Base-by-base conservation (phyloP, 2,888 invertebrate species). In the Tenthredo notha region DNA sequence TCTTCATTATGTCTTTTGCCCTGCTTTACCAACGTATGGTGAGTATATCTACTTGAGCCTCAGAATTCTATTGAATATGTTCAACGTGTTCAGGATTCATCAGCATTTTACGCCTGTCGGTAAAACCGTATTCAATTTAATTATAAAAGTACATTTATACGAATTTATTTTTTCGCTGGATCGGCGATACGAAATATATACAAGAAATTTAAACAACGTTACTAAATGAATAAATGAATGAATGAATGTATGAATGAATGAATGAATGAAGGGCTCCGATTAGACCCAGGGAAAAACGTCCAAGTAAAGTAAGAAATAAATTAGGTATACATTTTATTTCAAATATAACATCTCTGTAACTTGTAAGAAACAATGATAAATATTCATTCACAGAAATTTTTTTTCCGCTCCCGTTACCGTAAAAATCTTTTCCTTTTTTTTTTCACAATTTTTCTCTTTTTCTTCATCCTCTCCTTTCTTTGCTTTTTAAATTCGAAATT, bases 251-350 rank as follows among this genome's bases (percentile, higher is more conserved):
- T 37, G 43, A 74, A 47, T 6, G 5, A 67, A 67, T 18, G 33
- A 43, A 74, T 7, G 40, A 47, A 47, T 37, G 33, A 50, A 15
- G 54, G 33, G 29, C 43, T 77, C 54, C 25, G 50, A 54, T 77
- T 33, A 77, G 9, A 15, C 50, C 10, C 9, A 9, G 43, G 40
- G 40, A 43, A 18, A 74, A 74, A 70, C 37, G 18, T 18, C 70
- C 5, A 37, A 40, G 37, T 70, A n/a, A n/a, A 37, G 40, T 70
- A 47, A 29, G 29, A 29, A 18, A 33, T 43, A 43, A 61, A 65
- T 80, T 61, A 37, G 61, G 80, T 80, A 80, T 61, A 65, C 61
- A 40, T 80, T 80, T 80, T 80, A 80, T 80, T 80, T 80, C 80
- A 80, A 80, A 80, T 80, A 80, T 80, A 80, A 58, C 37, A 80